Conservation (phyloP, 2,888 invertebrate genomes). For the Phyllotreta striolata region DNA sequence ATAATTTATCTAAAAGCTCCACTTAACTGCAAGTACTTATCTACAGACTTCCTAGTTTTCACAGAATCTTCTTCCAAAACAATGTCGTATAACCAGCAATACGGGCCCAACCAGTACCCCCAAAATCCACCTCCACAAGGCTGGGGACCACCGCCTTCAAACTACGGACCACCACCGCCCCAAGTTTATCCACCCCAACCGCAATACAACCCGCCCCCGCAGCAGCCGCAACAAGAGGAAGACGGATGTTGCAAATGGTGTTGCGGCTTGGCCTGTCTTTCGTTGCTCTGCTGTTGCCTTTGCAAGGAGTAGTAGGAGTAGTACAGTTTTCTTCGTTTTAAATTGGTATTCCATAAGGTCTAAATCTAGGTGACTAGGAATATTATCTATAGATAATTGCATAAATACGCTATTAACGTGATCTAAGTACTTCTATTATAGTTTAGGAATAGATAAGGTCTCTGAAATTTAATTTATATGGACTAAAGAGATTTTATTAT, state of each 20-base stretch:
- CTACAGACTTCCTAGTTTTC: neutral
- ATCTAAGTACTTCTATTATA: too few species aligned
- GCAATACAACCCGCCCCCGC: constrained; percentile 17
- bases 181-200: constrained; percentile 11
- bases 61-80: neutral
- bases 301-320: constrained; percentile 21
- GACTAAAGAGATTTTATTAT: too few species aligned
- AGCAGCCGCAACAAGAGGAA: constrained; percentile 12
- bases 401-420: too few species aligned
- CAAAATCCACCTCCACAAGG: constrained; percentile 14
- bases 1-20: too few species aligned
- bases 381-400: too few species aligned
- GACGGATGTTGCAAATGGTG: constrained; percentile 33
- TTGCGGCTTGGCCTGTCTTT: constrained; percentile 36
- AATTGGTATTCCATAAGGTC: too few species aligned
- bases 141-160: constrained; percentile 17
- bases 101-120: constrained; percentile 23
- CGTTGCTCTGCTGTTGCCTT: constrained; percentile 38
- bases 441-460: too few species aligned
- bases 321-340: neutral
- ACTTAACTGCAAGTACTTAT: neutral
- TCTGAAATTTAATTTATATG: too few species aligned
- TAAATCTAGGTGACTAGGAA: too few species aligned
- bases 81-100: constrained; percentile 17
- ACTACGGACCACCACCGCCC: constrained; percentile 7